Conservation (phyloP, 1,140 invertebrate species). For the Drosophila pachea region DNA sequence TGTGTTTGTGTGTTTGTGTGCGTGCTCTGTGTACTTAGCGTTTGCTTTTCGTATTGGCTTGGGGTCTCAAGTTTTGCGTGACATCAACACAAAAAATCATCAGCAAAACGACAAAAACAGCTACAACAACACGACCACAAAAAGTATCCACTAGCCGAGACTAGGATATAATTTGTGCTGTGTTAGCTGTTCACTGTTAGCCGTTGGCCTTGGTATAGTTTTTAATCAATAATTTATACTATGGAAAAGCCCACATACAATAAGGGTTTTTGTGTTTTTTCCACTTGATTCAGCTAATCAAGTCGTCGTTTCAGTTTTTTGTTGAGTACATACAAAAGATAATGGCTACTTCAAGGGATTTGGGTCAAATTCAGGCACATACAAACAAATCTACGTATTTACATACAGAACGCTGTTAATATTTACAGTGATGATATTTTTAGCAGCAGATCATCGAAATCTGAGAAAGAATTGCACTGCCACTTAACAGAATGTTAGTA, state of each 20-base stretch:
- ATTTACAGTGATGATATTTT: not conserved
- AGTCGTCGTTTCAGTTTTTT: slow-evolving; percentile 20
- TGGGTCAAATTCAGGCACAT: not conserved
- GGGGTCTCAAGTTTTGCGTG: slow-evolving; percentile 66
- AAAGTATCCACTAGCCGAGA: slow-evolving; percentile 30
- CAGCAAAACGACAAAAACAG: slow-evolving; percentile 8
- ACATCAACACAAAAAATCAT: slow-evolving; percentile 55
- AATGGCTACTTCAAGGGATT: not conserved
- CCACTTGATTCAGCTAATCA: slow-evolving; percentile 34
- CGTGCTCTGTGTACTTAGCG: slow-evolving; percentile 21
- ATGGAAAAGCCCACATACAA: slow-evolving; percentile 24
- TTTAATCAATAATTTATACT: slow-evolving; percentile 68
- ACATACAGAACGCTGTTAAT: not conserved
- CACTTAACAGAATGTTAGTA: not conserved
- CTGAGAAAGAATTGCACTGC: not conserved
- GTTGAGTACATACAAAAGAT: slow-evolving; percentile 8
- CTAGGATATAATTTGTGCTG: slow-evolving; percentile 51
- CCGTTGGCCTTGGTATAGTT: slow-evolving; percentile 61
- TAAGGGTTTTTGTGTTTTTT: slow-evolving; percentile 13
- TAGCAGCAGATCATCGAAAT: not conserved
- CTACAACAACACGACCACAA: slow-evolving; percentile 7
- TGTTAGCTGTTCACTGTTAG: slow-evolving; percentile 14
- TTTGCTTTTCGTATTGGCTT: slow-evolving; percentile 55
- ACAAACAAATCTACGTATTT: not conserved
- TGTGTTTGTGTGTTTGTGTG: slow-evolving; percentile 36